phyloP scores from a whole-genome alignment of 2,113 vertebrate species.

The Phodopus roborovskii region DNA sequence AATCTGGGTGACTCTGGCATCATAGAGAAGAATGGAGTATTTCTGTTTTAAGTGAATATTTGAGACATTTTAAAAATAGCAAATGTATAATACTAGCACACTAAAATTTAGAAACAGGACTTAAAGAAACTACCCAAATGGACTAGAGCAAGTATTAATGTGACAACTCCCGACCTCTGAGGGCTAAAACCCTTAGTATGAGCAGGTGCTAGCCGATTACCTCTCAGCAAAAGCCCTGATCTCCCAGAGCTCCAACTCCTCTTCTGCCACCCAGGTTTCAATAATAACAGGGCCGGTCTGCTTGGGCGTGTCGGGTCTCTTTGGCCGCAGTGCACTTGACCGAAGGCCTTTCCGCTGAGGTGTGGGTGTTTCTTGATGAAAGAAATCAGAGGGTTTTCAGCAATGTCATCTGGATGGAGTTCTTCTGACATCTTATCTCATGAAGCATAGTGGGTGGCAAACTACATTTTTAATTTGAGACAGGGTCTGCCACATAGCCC shows the following conservation, averaged over 20 bases:
- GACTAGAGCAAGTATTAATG: not conserved
- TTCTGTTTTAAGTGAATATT: not conserved
- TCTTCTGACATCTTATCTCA: slow-evolving; percentile 21
- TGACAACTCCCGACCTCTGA: slow-evolving; percentile 3
- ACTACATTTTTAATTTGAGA: not conserved
- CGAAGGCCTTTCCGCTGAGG: slow-evolving; percentile 95
- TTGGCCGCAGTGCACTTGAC: slow-evolving; percentile 96
- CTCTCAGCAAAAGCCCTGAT: slow-evolving; percentile 99
- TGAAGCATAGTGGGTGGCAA: not conserved
- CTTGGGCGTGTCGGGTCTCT: slow-evolving; percentile 97
- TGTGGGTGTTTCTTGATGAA: slow-evolving; percentile 94
- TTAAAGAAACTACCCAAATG: not conserved
- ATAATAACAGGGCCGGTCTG: slow-evolving; percentile 98
- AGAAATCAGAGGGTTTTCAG: slow-evolving; percentile 77
- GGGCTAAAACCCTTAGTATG: not conserved
- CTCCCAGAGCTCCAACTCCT: slow-evolving; percentile 99
- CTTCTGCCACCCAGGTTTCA: slow-evolving; percentile 98
- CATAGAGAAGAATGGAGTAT: not conserved
- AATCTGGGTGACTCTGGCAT: not conserved
- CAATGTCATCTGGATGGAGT: slow-evolving; percentile 29
- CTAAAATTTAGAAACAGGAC: slow-evolving; percentile 11
- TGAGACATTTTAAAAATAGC: not conserved
- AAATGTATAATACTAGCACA: not conserved
- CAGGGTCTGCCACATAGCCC: not conserved
- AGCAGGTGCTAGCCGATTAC: slow-evolving; percentile 82